phyloP scores from a whole-genome alignment of 1,140 invertebrate species.

The Trichonephila inaurata region DNA sequence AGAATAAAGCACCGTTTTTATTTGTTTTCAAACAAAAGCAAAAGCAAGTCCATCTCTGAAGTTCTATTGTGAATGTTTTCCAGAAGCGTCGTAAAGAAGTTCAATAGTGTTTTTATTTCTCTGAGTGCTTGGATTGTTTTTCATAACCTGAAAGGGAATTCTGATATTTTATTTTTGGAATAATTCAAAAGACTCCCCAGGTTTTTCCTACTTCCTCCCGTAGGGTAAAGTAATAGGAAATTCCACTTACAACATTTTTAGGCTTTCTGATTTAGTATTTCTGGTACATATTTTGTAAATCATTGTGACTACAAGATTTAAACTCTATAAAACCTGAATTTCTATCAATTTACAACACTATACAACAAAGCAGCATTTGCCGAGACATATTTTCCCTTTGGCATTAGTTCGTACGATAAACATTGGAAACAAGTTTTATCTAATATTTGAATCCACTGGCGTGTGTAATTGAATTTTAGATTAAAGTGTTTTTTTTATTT shows the following conservation, averaged over 20 bases:
- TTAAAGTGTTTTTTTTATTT: too few species aligned
- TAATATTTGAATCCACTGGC: too few species aligned
- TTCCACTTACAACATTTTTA: not conserved
- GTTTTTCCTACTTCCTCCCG: slow-evolving; percentile 5
- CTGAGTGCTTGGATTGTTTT: slow-evolving; percentile 24
- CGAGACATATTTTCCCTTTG: too few species aligned
- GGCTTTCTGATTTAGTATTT: not conserved
- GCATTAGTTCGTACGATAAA: too few species aligned
- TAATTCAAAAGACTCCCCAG: slow-evolving; percentile 27
- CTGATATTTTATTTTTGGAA: slow-evolving; percentile 45
- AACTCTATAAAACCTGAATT: too few species aligned
- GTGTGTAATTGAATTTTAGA: too few species aligned
- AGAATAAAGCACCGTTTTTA: not conserved
- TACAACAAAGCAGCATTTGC: too few species aligned
- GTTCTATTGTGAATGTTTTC: slow-evolving; percentile 5
- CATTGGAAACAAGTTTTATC: too few species aligned
- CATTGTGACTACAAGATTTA: not conserved
- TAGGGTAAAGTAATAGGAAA: slow-evolving; percentile 52
- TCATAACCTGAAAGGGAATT: slow-evolving; percentile 37
- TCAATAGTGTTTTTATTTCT: slow-evolving; percentile 54
- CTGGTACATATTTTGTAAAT: not conserved
- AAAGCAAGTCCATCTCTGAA: slow-evolving; percentile 35
- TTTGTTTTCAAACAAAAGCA: slow-evolving; percentile 51
- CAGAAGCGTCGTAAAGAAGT: slow-evolving; percentile 37
- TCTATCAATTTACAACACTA: too few species aligned